Conservation (phyloP, 2,797 vertebrate genomes). For the Pseudopleuronectes americanus region DNA sequence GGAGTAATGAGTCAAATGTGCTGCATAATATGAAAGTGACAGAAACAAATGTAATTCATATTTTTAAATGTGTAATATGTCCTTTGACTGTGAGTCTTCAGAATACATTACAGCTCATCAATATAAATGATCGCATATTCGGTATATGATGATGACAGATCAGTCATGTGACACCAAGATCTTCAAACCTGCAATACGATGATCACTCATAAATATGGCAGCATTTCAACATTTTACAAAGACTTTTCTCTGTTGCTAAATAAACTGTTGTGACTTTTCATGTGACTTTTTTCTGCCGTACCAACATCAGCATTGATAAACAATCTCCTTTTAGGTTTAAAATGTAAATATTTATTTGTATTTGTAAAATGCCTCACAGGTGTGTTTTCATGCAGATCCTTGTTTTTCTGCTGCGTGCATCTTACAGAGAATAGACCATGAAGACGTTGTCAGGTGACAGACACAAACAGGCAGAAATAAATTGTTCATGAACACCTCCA, state of each 20-base stretch:
- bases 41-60: neutral
- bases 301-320: neutral
- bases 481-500: neutral
- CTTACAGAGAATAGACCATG: neutral
- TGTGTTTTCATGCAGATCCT: too few species aligned
- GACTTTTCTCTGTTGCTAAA: slow-evolving; percentile 4
- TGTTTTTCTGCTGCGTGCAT: too few species aligned
- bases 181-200: neutral
- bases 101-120: neutral
- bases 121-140: neutral
- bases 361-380: neutral
- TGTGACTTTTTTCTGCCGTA: neutral
- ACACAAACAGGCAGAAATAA: neutral
- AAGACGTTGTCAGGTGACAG: neutral
- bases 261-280: slow-evolving; percentile 19
- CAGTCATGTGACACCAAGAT: neutral
- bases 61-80: slow-evolving; percentile 1
- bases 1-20: too few species aligned
- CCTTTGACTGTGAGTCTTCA: neutral
- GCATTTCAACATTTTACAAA: slow-evolving; percentile 7
- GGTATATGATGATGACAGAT: neutral
- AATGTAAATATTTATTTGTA: neutral
- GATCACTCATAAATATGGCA: slow-evolving; percentile 3
- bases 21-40: neutral
- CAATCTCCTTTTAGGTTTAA: neutral